Conservation (phyloP, 2,888 invertebrate species). For the Agelastica alni region DNA sequence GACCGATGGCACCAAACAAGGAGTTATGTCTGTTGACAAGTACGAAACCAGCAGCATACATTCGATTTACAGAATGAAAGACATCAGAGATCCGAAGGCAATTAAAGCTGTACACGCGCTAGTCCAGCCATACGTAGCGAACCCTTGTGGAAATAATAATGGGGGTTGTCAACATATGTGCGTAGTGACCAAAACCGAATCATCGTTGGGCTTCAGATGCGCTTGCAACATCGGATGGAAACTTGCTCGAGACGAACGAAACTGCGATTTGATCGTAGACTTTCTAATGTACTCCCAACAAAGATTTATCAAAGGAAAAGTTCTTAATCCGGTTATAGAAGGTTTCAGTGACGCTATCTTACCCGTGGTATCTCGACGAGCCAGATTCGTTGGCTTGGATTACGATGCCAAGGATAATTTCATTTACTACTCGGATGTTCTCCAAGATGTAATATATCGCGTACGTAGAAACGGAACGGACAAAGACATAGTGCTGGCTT, state of each 20-base stretch:
- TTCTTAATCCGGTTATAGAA: slow-evolving; percentile 83
- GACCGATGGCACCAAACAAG: slow-evolving; percentile 83
- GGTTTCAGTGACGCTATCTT: slow-evolving; percentile 94
- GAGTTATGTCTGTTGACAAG: slow-evolving; percentile 79
- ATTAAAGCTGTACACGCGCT: slow-evolving; percentile 81
- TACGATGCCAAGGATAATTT: slow-evolving; percentile 89
- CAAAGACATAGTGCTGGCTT: slow-evolving; percentile 87
- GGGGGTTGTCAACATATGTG: slow-evolving; percentile 94
- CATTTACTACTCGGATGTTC: slow-evolving; percentile 96
- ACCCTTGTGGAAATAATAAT: slow-evolving; percentile 84
- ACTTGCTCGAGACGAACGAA: slow-evolving; percentile 72
- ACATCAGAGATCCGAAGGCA: slow-evolving; percentile 81
- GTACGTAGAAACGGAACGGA: slow-evolving; percentile 79
- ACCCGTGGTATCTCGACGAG: slow-evolving; percentile 88
- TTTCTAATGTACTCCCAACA: slow-evolving; percentile 96
- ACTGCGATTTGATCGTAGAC: slow-evolving; percentile 81
- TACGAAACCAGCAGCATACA: slow-evolving; percentile 79
- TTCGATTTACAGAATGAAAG: slow-evolving; percentile 78
- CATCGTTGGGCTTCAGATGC: slow-evolving; percentile 83
- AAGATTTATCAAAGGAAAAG: slow-evolving; percentile 88
- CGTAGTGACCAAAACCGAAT: slow-evolving; percentile 76
- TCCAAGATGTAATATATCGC: slow-evolving; percentile 91
- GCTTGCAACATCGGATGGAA: slow-evolving; percentile 89
- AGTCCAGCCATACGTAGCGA: slow-evolving; percentile 70
- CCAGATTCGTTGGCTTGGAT: slow-evolving; percentile 93